Conservation (phyloP, 2,888 invertebrate genomes). For the Ametastegia equiseti region DNA sequence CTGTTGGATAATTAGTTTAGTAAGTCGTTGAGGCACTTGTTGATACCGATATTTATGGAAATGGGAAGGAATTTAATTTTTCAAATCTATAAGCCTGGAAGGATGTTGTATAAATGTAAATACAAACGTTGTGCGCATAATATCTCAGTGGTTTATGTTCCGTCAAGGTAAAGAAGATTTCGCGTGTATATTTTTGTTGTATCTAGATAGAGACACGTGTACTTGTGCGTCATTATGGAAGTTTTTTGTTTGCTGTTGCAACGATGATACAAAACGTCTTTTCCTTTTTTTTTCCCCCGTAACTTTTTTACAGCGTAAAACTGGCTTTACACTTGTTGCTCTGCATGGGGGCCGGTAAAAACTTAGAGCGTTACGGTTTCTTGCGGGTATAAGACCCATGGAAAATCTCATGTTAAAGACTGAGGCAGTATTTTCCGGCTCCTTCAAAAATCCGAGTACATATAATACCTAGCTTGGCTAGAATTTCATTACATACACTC, state of each 20-base stretch:
- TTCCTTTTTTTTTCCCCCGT: conserved; percentile 39
- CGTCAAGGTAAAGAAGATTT: background rate
- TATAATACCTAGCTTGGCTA: background rate
- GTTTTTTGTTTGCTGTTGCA: background rate
- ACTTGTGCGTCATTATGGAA: background rate
- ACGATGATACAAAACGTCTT: conserved; percentile 17
- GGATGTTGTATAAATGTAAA: background rate
- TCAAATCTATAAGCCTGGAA: background rate
- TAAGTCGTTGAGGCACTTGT: no score
- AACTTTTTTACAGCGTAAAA: background rate
- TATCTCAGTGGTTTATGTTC: background rate
- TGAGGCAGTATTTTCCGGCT: background rate
- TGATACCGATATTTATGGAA: no score
- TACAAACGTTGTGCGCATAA: background rate
- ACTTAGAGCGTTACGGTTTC: conserved; percentile 59
- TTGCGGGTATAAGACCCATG: conserved; percentile 33
- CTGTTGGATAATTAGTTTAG: no score
- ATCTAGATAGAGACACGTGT: background rate
- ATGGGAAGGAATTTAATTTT: no score
- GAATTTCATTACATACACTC: background rate
- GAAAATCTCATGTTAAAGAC: conserved; percentile 1
- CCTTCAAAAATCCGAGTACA: background rate
- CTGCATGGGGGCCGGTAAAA: conserved; percentile 71
- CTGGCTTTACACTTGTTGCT: conserved; percentile 65
- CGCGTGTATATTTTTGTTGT: background rate